Conservation (phyloP, 2,113 vertebrate genomes). For the Nycticryphes semicollaris region DNA sequence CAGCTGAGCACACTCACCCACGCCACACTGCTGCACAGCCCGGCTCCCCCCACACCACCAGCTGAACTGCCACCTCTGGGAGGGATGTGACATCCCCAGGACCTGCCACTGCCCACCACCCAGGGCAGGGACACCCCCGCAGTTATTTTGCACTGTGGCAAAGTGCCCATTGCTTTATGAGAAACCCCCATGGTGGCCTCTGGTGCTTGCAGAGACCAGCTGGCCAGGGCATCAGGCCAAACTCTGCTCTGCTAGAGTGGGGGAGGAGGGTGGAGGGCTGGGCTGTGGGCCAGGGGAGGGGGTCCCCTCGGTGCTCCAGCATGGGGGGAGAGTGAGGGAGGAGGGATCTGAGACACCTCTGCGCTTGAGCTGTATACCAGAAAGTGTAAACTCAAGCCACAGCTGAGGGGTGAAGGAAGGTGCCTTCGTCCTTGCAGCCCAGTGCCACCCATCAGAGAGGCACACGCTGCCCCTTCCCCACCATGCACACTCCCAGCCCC, state of each 20-base stretch:
- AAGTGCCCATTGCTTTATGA: accelerated
- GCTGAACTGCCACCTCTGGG: too few relatives aligned
- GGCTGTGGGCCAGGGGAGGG: not conserved
- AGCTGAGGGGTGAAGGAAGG: not conserved
- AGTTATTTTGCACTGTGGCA: not conserved
- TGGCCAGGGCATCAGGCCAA: not conserved
- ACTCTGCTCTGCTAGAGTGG: accelerated
- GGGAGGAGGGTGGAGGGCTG: not conserved
- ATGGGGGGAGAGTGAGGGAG: accelerated
- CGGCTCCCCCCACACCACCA: not conserved
- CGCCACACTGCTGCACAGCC: not conserved
- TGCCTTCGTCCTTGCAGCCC: too few relatives aligned
- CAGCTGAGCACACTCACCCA: not conserved
- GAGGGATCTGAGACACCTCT: not conserved
- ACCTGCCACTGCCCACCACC: accelerated
- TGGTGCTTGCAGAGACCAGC: accelerated
- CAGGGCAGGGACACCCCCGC: not conserved
- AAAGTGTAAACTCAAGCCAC: not conserved
- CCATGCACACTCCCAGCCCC: not conserved
- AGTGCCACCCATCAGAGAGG: too few relatives aligned
- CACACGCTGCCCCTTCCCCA: not conserved
- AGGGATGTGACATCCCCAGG: accelerated
- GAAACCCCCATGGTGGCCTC: not conserved
- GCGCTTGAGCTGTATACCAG: not conserved
- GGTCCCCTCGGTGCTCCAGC: not conserved